Conservation (phyloP, 2,113 vertebrate species). For the Stegostoma tigrinum region DNA sequence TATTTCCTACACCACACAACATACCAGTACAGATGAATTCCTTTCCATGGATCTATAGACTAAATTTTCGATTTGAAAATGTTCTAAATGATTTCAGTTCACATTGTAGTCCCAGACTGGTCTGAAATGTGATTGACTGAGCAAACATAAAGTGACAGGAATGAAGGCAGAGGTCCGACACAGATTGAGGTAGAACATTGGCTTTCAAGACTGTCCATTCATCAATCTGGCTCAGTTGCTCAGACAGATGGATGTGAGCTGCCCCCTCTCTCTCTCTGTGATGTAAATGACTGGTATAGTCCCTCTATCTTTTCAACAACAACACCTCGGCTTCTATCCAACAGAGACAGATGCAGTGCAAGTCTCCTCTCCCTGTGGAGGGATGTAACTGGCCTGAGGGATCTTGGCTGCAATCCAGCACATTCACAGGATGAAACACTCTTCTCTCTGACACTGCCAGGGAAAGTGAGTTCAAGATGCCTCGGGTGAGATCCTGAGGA, state of each 20-base stretch:
- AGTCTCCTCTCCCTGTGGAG: conserved; percentile 19
- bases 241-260: conserved; percentile 3
- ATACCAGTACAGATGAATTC: neutral
- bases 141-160: neutral
- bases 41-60: neutral
- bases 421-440: conserved; percentile 15
- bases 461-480: neutral
- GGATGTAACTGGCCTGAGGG: neutral
- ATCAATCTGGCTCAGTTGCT: conserved; percentile 20
- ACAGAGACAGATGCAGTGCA: conserved; percentile 25
- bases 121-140: neutral
- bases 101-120: neutral
- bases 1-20: neutral
- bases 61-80: neutral
- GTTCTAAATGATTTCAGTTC: neutral
- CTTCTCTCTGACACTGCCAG: conserved; percentile 23
- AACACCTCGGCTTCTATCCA: neutral
- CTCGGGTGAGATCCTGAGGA: neutral
- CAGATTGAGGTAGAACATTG: neutral
- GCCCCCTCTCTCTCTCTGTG: neutral
- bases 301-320: conserved; percentile 12
- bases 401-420: neutral
- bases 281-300: neutral
- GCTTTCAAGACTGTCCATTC: conserved; percentile 8
- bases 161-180: neutral